Percentiles rank a stretch among this genome's conserved stretches.
phyloP scores from a whole-genome alignment of 2,797 vertebrate species.

The Pangasius krempfi region DNA sequence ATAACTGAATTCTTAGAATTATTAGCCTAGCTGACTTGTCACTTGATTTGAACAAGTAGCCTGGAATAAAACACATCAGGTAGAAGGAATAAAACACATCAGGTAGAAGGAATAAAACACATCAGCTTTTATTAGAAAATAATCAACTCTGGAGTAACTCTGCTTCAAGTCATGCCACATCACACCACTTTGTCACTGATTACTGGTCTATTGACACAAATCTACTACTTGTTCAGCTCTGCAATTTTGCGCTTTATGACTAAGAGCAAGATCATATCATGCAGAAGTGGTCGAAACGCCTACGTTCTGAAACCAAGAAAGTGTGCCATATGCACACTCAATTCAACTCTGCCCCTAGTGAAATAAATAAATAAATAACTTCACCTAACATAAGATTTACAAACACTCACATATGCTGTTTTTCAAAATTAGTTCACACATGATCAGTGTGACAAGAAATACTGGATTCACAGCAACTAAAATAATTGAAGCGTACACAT shows the following conservation, averaged over 20 bases:
- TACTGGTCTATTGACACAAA: not conserved
- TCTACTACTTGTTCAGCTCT: not conserved
- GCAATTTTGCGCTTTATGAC: constrained; percentile 8
- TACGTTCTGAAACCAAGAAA: not conserved
- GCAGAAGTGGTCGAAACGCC: not conserved
- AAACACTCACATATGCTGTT: not conserved
- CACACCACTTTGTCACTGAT: not conserved
- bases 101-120: too few species aligned
- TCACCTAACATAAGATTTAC: not conserved
- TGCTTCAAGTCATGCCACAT: not conserved
- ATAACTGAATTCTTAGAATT: not conserved
- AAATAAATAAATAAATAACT: not conserved
- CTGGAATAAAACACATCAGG: not conserved
- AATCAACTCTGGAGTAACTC: not conserved
- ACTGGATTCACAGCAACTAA: not conserved
- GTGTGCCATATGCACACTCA: not conserved
- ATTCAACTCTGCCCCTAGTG: not conserved
- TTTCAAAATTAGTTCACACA: not conserved
- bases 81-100: not conserved
- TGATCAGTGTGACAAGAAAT: not conserved
- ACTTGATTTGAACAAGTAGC: not conserved
- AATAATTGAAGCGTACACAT: not conserved
- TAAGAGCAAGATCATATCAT: constrained; percentile 34
- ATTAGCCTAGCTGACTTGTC: not conserved
- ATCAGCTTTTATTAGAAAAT: not conserved